Base-by-base conservation (phyloP, 1,140 invertebrate species). In the Mactra quadrangularis region DNA sequence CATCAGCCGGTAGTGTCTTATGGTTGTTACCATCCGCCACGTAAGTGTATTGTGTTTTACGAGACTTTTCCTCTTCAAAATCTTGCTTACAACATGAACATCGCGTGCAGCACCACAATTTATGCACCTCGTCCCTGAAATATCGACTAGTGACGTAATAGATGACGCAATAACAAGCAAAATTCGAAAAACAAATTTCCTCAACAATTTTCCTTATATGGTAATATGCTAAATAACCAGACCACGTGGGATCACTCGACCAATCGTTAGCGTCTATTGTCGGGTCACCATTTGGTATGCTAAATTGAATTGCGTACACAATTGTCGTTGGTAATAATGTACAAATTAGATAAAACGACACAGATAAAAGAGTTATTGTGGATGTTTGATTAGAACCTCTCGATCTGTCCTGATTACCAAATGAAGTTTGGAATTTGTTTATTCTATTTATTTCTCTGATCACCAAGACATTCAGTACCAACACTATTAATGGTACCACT, bases 161-260 rank as follows among this genome's bases (percentile, higher is more conserved):
- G 31, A 92, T 88, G 77, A 89, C 84, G 52, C 91, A 86, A 77
- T 92, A 91, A 70, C 85, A 89, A n/a, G 88, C 87, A 78, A 87
- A 92, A 77, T 92, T 91, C 1, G 91, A 90, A 22, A 91, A 66
- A 62, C 90, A 87, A 15, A 92, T 78, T 55, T 86, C 86, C 47
- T 91, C 87, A 13, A 91, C 74, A n/a, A 92, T 79, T 66, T 85
- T 86, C 47, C 87, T 66, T 13, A 79, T 85, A 53, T 83, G 85
- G n/a, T 88, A 52, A 78, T 89, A 91, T 3, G 82, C 86, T 66
- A 92, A 85, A 52, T 87, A 83, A 6, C 50, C 68, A 22, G 85
- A 52, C 91, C 91, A 92, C 4, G 66, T 78, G 22, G 78, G 66
- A 53, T 89, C 88, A 17, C 45, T 62, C 11, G 74, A 47, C 53